These are phyloP conservation scores for Capitella teleta DNA, from an alignment of 1,140 invertebrate species.

Conservation along the genomic window DNA sequence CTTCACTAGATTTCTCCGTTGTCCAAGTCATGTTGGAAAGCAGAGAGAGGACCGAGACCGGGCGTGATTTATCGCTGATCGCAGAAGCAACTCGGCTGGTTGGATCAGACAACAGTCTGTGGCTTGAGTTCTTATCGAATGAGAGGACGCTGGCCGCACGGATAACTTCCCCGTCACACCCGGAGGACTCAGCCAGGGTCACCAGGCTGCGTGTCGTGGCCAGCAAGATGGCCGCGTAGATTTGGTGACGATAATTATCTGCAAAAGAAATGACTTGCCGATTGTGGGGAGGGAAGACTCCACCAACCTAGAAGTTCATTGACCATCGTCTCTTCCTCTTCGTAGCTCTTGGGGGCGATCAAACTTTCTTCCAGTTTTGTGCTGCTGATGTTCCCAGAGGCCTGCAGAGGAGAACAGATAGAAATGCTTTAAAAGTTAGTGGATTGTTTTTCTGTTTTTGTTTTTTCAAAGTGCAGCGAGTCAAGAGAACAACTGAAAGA, in stretches of 20 bases:
- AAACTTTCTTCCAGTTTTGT: no score
- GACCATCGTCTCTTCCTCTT: background rate
- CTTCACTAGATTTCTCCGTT: slow-evolving; percentile 21
- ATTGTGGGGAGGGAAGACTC: no score
- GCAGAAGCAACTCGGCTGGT: background rate
- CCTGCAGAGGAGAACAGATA: no score
- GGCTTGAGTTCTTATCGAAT: slow-evolving; percentile 14
- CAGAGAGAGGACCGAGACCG: slow-evolving; percentile 25
- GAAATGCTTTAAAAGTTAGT: no score
- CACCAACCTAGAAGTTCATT: background rate
- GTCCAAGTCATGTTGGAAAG: slow-evolving; percentile 34
- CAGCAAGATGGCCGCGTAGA: slow-evolving; percentile 29
- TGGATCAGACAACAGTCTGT: slow-evolving; percentile 6
- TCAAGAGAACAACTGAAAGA: no score
- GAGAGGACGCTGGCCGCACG: slow-evolving; percentile 21
- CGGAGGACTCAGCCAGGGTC: slow-evolving; percentile 29
- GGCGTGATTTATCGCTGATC: slow-evolving; percentile 14
- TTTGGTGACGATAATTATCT: background rate
- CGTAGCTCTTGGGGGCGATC: no score
- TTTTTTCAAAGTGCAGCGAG: no score
- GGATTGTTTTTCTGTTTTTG: no score
- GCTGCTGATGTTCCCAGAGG: no score
- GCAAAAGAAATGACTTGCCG: no score
- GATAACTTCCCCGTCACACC: slow-evolving; percentile 32
- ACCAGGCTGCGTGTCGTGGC: slow-evolving; percentile 27